Percentiles rank a stretch among this genome's conserved stretches.
Conservation (phyloP, 2,888 invertebrate genomes). For the Scaptomyza parva region DNA sequence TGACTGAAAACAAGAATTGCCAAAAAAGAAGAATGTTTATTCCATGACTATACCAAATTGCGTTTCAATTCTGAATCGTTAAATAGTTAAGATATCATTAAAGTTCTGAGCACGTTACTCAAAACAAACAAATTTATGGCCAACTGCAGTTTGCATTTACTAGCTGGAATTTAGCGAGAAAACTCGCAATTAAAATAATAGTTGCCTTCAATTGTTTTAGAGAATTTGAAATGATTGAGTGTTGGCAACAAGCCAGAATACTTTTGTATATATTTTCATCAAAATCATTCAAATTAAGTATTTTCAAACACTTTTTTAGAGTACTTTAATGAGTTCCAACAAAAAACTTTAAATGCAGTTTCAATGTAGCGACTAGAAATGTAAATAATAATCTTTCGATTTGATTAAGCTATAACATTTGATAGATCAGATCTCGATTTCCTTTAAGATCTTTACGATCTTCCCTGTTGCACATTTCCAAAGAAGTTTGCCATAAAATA, state of each 20-base stretch:
- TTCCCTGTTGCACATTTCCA: constrained; percentile 5
- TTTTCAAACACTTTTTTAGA: too few species aligned
- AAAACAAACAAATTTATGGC: constrained; percentile 9
- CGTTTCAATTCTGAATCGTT: constrained; percentile 10
- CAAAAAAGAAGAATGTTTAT: constrained; percentile 19
- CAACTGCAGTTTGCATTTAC: background rate
- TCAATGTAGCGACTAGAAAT: too few species aligned
- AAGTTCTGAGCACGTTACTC: constrained; percentile 13
- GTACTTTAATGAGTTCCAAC: too few species aligned
- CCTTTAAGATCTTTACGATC: background rate
- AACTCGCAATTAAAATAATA: background rate
- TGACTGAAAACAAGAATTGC: constrained; percentile 16
- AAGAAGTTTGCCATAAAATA: constrained; percentile 7
- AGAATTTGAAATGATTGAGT: background rate
- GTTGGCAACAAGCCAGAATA: background rate
- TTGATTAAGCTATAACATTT: background rate
- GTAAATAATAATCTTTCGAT: too few species aligned
- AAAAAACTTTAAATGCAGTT: background rate
- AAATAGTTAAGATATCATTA: constrained; percentile 17
- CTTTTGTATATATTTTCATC: too few species aligned
- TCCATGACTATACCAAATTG: constrained; percentile 12
- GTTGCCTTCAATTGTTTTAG: background rate
- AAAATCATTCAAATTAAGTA: too few species aligned
- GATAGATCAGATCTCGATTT: too few species aligned
- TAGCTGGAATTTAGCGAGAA: background rate